Percentiles rank a stretch among this genome's conserved stretches.
Conservation (phyloP, 2,113 vertebrate species). For the Rhineura floridana region DNA sequence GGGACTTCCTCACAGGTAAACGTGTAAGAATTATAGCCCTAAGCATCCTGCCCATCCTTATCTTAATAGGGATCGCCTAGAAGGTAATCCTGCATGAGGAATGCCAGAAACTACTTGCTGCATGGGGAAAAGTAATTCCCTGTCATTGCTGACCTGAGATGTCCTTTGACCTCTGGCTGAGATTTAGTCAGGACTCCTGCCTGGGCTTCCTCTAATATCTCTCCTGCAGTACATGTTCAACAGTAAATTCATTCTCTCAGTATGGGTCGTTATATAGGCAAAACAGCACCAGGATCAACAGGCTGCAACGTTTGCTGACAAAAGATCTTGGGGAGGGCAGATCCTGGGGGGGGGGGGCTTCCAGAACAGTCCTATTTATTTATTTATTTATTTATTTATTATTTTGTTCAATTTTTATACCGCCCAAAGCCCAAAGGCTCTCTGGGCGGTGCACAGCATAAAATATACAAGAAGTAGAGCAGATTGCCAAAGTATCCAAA, state of each 20-base stretch:
- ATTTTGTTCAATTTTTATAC: too few relatives aligned
- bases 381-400: too few relatives aligned
- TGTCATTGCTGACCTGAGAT: not conserved
- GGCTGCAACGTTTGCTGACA: not conserved
- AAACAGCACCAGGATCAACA: not conserved
- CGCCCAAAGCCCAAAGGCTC: too few relatives aligned
- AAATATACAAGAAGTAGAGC: not conserved
- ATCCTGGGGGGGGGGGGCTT: not conserved
- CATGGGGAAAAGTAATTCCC: not conserved
- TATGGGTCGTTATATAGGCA: not conserved
- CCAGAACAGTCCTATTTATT: not conserved
- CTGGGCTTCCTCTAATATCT: not conserved
- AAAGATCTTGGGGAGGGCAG: not conserved
- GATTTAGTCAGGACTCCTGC: rapidly evolving
- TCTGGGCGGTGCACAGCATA: too few relatives aligned
- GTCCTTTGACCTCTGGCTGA: constrained; percentile 2
- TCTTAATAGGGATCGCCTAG: not conserved
- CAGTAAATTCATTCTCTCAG: not conserved
- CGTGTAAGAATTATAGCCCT: too few relatives aligned
- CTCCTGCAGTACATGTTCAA: not conserved
- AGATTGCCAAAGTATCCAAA: not conserved
- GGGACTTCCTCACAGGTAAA: too few relatives aligned
- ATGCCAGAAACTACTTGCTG: not conserved
- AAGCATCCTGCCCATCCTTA: not conserved
- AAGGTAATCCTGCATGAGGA: not conserved